Base-by-base conservation (phyloP, 2,113 vertebrate species). In the Bucco capensis region DNA sequence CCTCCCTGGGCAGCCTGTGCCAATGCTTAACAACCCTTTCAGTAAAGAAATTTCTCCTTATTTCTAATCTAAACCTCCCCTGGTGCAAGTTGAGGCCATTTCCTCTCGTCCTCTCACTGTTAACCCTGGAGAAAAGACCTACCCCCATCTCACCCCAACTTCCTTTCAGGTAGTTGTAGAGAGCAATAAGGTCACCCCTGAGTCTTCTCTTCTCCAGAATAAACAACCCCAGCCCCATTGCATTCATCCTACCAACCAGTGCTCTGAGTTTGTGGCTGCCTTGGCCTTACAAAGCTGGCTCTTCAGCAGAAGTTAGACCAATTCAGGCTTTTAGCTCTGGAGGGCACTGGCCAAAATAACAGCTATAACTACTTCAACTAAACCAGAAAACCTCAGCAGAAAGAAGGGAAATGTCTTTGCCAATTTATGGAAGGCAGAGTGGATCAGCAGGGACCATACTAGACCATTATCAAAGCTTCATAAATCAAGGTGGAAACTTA, bases 171-270 rank as follows among this genome's bases (percentile, higher is more conserved):
- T n/a, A n/a, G n/a, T n/a, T n/a, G n/a, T n/a, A n/a, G n/a, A n/a
- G n/a, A n/a, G n/a, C n/a, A n/a, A n/a, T n/a, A n/a, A n/a, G n/a
- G n/a, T n/a, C n/a, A n/a, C n/a, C n/a, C n/a, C n/a, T n/a, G n/a
- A n/a, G n/a, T n/a, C n/a, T n/a, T n/a, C n/a, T n/a, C n/a, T n/a
- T n/a, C n/a, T n/a, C n/a, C n/a, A n/a, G n/a, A n/a, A n/a, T n/a
- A n/a, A n/a, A n/a, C n/a, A n/a, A n/a, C n/a, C n/a, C n/a, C n/a
- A n/a, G n/a, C n/a, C n/a, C 35, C 38, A 9, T 40, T 54, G 21
- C 28, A 8, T n/a, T 42, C 24, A 28, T 24, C 42, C 24, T 53
- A 67, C 24, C 3, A 1, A 28, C 1, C 3, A 1, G 24, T 1
- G 3, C 5, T n/a, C 33, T 8, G 31, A n/a, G 35, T 37, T 56